Evolutionary conservation across 1,140 invertebrate species (phyloP), one percentile per base, ranked within the genome.

Genomic region (Brachionus rotundiformis): DNA sequence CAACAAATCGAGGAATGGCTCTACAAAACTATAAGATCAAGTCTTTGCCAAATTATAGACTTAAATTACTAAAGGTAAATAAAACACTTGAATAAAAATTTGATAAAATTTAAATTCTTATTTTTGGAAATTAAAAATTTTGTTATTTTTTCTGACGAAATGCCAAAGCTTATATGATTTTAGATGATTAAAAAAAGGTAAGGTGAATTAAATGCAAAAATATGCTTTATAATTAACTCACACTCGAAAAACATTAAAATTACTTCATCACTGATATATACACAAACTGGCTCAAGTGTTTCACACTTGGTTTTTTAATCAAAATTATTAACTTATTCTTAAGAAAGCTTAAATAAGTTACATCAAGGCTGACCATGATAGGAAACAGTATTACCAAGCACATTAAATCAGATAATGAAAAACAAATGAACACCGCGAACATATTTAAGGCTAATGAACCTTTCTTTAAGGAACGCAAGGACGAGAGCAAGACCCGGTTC

Each of bases 231-330:
- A 25, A 13, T 31, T 5, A 63, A 4, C 11, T 63, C 33, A 16
- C 33, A 33, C 33, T 68, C 25, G 49, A 59, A 23, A 59, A 59
- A 59, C 49, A 59, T 36, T 36, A 19, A 68, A 68, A 33, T 68
- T 68, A 63, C 61, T 23, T 68, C 36, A 36, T 68, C 63, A 19
- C 29, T n/a, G 31, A 68, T 2, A 68, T 36, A 68, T 68, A 68
- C 63, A 68, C 63, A 68, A 68, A 68, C 33, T 13, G 31, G 31
- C 36, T 68, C 63, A 68, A 68, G 31, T 68, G 31, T 68, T 36
- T 19, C 33, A 68, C 16, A 16, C 16, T n/a, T n/a, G n/a, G 63
- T 29, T 10, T 33, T 68, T 68, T 33, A n/a, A 19, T 68, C n/a
- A 27, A 29, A 33, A 68, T 16, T 36, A 33, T 16, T 68, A 16